A percentile compares a stretch with the other conserved stretches of the same genome.
These are phyloP conservation scores for Cettia cetti DNA, from an alignment of 2,113 vertebrate genomes.

Conservation along the genomic window DNA sequence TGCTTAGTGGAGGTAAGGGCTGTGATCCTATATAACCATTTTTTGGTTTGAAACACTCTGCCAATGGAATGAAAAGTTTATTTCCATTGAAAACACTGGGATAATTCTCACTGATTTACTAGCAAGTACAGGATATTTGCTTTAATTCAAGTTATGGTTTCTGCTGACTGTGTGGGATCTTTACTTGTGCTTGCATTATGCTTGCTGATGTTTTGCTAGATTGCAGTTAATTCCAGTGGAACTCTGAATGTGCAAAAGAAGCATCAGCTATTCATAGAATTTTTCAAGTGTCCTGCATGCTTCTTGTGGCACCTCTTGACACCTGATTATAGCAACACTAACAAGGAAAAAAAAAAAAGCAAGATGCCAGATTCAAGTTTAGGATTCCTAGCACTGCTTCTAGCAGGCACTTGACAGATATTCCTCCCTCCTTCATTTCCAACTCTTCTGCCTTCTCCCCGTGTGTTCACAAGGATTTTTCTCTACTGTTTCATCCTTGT, in stretches of 20 bases:
- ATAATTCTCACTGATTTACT: neutral
- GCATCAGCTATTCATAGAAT: neutral
- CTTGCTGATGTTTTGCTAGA: neutral
- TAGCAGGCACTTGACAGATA: neutral
- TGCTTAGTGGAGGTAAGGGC: neutral
- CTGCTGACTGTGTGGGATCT: neutral
- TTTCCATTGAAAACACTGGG: neutral
- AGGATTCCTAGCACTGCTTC: neutral
- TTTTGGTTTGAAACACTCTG: neutral
- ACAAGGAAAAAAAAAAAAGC: neutral
- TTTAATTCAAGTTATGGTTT: neutral
- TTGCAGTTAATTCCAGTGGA: neutral
- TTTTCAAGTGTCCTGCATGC: neutral
- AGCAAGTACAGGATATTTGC: neutral
- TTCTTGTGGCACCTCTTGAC: neutral
- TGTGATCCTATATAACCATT: neutral
- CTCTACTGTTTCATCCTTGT: too few relatives aligned
- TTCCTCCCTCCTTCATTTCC: neutral
- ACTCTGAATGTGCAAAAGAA: neutral
- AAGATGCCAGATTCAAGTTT: neutral
- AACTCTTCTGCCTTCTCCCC: neutral
- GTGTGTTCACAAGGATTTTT: fast-evolving
- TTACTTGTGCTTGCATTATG: neutral
- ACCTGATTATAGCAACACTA: neutral
- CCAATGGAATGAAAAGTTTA: neutral